phyloP scores from a whole-genome alignment of 2,797 vertebrate genomes.

The Girardinus metallicus region DNA sequence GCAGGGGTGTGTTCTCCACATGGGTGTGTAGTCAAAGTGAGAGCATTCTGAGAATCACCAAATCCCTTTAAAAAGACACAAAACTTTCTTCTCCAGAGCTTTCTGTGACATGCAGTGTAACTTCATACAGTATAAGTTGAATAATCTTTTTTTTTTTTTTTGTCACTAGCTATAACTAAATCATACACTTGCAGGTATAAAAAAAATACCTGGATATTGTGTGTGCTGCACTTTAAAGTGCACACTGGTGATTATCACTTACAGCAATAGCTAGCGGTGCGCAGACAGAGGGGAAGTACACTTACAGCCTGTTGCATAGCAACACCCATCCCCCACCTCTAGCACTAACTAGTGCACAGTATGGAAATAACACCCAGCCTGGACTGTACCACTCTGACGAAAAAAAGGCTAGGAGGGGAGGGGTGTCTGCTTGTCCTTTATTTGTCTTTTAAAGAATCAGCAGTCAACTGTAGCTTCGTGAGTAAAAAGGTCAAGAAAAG shows the following conservation, averaged over 20 bases:
- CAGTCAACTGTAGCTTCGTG: slow-evolving; percentile 22
- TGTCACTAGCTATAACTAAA: background rate
- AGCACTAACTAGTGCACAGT: slow-evolving; percentile 73
- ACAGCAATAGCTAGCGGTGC: slow-evolving; percentile 67
- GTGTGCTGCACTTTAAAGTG: slow-evolving; percentile 14
- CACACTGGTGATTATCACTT: slow-evolving; percentile 33
- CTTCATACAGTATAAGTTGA: background rate
- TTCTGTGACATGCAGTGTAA: slow-evolving; percentile 4
- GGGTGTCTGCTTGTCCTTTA: slow-evolving; percentile 12
- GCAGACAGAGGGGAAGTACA: slow-evolving; percentile 63
- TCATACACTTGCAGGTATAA: background rate
- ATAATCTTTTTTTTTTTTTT: background rate
- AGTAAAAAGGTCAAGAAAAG: slow-evolving; percentile 28
- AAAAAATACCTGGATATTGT: slow-evolving; percentile 7
- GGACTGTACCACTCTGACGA: slow-evolving; percentile 74
- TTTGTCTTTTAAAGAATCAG: slow-evolving; percentile 15
- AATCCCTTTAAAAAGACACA: slow-evolving; percentile 8
- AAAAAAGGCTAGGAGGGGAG: slow-evolving; percentile 35
- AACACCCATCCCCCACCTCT: slow-evolving; percentile 78
- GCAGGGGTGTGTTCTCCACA: slow-evolving; percentile 37
- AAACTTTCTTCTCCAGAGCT: background rate
- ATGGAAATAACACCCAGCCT: slow-evolving; percentile 77
- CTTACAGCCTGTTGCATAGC: slow-evolving; percentile 70
- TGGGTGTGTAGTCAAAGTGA: slow-evolving; percentile 14
- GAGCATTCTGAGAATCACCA: background rate